phyloP scores from a whole-genome alignment of 2,113 vertebrate species.

The Microcebus lehilahytsara region DNA sequence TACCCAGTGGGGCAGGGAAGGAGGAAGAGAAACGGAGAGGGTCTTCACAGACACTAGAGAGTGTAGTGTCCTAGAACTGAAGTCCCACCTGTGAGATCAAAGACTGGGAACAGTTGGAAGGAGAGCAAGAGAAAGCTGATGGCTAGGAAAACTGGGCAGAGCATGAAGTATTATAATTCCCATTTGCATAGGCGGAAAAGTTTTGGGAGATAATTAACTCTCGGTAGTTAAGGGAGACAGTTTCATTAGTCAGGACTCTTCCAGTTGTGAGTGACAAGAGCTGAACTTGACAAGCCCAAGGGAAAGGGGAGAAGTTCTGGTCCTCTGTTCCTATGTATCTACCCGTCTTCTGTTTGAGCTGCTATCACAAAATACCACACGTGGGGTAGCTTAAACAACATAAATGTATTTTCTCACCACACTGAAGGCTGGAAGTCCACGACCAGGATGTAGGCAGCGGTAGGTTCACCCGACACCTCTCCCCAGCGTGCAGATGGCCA shows the following conservation, averaged over 20 bases:
- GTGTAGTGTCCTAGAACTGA: neutral
- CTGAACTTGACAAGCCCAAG: neutral
- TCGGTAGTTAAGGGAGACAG: neutral
- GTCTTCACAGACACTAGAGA: neutral
- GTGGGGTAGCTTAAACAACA: too few species aligned
- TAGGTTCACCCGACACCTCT: too few species aligned
- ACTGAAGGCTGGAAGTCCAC: too few species aligned
- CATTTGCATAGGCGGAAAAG: neutral
- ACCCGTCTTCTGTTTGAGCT: too few species aligned
- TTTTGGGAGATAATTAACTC: neutral
- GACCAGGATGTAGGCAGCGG: too few species aligned
- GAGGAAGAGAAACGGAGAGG: neutral
- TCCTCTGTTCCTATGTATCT: neutral
- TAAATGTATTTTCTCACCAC: too few species aligned
- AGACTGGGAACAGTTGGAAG: neutral
- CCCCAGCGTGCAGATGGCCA: neutral
- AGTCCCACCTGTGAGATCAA: neutral
- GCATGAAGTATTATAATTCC: neutral
- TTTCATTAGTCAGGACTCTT: neutral
- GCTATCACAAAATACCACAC: too few species aligned
- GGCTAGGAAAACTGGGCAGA: neutral
- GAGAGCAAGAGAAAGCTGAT: neutral
- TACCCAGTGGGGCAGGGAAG: neutral
- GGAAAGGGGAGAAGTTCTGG: neutral
- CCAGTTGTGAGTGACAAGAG: neutral